Conservation (phyloP, 2,113 vertebrate genomes). For the Cariama cristata region DNA sequence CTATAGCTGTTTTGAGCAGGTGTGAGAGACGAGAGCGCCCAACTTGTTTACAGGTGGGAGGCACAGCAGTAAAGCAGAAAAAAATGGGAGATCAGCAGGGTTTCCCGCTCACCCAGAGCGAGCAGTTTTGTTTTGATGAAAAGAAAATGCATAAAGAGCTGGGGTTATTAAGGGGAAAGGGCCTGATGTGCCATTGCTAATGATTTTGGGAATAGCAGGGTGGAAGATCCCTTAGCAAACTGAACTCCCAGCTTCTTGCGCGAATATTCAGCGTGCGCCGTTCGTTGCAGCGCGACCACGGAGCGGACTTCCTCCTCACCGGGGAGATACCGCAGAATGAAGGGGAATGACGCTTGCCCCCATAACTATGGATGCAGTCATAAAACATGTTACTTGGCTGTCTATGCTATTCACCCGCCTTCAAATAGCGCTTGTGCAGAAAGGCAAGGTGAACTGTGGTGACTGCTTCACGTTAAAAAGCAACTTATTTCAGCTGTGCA, state of each 20-base stretch:
- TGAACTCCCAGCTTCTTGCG: neutral
- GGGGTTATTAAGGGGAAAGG: neutral
- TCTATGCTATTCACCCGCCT: neutral
- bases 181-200: neutral
- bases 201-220: neutral
- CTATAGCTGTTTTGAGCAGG: neutral
- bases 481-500: neutral
- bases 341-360: neutral
- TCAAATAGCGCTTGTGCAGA: neutral
- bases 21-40: neutral
- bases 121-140: neutral
- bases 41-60: neutral
- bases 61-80: neutral
- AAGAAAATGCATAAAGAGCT: neutral
- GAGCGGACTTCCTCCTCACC: neutral
- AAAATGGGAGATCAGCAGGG: neutral
- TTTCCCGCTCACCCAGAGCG: neutral
- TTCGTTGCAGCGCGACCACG: neutral
- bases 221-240: neutral
- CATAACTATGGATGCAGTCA: neutral
- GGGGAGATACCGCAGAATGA: accelerated
- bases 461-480: neutral
- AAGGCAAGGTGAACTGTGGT: neutral
- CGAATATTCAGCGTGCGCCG: neutral
- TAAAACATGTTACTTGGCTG: neutral